These are phyloP conservation scores for Hydrocynus forskahlii DNA, from an alignment of 2,797 vertebrate species.

Conservation along the genomic window DNA sequence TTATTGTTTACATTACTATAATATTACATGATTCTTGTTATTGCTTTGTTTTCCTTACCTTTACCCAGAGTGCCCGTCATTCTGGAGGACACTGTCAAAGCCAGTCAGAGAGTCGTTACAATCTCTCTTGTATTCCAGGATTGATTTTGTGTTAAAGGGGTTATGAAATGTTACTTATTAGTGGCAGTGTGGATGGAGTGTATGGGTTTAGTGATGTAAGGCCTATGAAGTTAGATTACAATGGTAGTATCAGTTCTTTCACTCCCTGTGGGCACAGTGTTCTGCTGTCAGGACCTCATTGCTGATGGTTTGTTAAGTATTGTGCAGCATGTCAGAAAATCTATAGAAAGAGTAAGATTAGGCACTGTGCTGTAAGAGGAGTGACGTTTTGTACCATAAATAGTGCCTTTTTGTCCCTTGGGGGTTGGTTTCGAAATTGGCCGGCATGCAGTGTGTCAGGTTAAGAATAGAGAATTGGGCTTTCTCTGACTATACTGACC, in stretches of 20 bases:
- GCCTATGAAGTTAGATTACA: not conserved
- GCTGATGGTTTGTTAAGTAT: conserved; percentile 13
- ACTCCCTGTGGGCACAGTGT: conserved; percentile 4
- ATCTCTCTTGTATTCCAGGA: not conserved
- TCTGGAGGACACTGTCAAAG: not conserved
- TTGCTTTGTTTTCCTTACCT: too few relatives aligned
- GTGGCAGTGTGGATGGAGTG: not conserved
- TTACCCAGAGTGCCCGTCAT: not conserved
- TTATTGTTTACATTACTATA: too few relatives aligned
- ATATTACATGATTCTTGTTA: too few relatives aligned
- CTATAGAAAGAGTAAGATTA: conserved; percentile 19
- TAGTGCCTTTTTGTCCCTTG: conserved; percentile 10
- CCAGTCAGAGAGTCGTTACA: not conserved
- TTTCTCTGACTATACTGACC: not conserved
- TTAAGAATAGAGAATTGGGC: not conserved
- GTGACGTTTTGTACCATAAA: conserved; percentile 1
- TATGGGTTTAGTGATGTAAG: not conserved
- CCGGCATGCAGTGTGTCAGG: not conserved
- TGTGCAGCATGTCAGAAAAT: conserved; percentile 8
- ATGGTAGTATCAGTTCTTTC: not conserved
- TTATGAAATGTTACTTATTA: not conserved
- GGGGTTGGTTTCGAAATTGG: not conserved
- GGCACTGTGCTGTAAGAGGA: not conserved
- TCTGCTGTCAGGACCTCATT: conserved; percentile 11
- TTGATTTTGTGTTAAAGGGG: not conserved